Evolutionary conservation across 2,888 invertebrate species (phyloP).

Genomic region (Monopis laevigella): DNA sequence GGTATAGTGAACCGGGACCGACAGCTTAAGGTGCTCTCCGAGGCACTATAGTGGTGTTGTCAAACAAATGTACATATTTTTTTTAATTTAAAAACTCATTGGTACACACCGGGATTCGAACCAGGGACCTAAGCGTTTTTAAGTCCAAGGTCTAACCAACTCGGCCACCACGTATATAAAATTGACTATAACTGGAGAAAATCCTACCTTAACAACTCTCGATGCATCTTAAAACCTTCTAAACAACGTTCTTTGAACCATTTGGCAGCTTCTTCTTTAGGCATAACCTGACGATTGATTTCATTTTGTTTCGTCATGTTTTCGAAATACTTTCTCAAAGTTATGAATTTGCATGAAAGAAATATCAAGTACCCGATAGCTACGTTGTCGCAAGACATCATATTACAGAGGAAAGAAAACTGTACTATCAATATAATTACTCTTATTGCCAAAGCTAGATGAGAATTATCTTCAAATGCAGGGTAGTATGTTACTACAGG

Average conservation of each 20-base stretch:
- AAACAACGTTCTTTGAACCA: slow-evolving; percentile 6
- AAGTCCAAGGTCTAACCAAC: too few relatives aligned
- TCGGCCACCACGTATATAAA: too few relatives aligned
- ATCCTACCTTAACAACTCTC: slow-evolving; percentile 5
- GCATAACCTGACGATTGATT: slow-evolving; percentile 8
- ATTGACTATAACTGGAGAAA: not conserved
- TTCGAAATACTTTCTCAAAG: slow-evolving; percentile 43
- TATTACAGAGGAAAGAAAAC: slow-evolving; percentile 35
- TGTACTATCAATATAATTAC: slow-evolving; percentile 31
- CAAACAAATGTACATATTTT: too few relatives aligned
- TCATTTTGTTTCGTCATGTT: slow-evolving; percentile 32
- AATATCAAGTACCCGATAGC: slow-evolving; percentile 43
- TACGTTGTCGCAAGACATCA: slow-evolving; percentile 44
- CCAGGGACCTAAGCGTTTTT: too few relatives aligned
- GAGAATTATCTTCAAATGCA: slow-evolving; percentile 33
- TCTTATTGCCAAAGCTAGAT: slow-evolving; percentile 29
- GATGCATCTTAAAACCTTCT: slow-evolving; percentile 6
- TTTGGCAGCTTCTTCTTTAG: not conserved
- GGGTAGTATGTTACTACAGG: slow-evolving; percentile 52
- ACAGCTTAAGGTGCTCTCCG: too few relatives aligned
- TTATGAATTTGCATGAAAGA: slow-evolving; percentile 52
- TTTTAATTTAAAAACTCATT: too few relatives aligned
- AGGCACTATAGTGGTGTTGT: too few relatives aligned
- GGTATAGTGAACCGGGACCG: too few relatives aligned
- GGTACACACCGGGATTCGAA: too few relatives aligned